Evolutionary conservation across 2,113 vertebrate genomes (phyloP).

Genomic region (Hirundichthys speculiger): DNA sequence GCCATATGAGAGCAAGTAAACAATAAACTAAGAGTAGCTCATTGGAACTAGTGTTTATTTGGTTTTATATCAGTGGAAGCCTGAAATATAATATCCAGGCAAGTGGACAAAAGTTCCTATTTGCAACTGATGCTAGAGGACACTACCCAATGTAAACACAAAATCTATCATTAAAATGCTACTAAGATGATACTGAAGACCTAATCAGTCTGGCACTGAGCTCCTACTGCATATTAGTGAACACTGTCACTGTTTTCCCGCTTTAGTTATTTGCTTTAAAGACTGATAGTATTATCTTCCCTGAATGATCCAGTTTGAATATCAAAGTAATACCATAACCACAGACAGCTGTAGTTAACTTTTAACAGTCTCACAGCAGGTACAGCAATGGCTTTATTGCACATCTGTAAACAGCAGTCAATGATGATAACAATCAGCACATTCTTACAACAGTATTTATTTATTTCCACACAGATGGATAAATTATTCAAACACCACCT

Average conservation of each 20-base stretch:
- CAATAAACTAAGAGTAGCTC: not conserved
- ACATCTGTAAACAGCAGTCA: conserved; percentile 17
- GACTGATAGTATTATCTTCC: conserved; percentile 38
- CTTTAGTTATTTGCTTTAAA: conserved; percentile 23
- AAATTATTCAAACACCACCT: too few species aligned
- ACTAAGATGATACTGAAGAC: conserved; percentile 10
- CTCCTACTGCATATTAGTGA: too few species aligned
- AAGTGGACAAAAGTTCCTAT: conserved; percentile 38
- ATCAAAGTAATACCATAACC: conserved; percentile 51
- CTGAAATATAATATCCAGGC: conserved; percentile 28
- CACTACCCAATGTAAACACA: conserved; percentile 41
- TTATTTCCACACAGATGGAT: conserved; percentile 20
- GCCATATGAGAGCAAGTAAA: not conserved
- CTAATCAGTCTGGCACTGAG: conserved; percentile 50
- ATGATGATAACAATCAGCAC: conserved; percentile 8
- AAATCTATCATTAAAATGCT: conserved; percentile 51
- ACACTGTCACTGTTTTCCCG: conserved; percentile 7
- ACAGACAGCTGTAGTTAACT: conserved; percentile 47
- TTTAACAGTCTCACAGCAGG: conserved; percentile 57
- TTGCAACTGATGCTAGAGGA: conserved; percentile 48
- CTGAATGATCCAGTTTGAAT: conserved; percentile 27
- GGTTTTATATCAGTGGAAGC: conserved; percentile 16
- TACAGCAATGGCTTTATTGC: conserved; percentile 41
- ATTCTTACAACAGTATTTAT: conserved; percentile 30
- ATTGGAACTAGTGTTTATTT: not conserved